Conservation (phyloP, 2,888 invertebrate species). For the Coremacera marginata region DNA sequence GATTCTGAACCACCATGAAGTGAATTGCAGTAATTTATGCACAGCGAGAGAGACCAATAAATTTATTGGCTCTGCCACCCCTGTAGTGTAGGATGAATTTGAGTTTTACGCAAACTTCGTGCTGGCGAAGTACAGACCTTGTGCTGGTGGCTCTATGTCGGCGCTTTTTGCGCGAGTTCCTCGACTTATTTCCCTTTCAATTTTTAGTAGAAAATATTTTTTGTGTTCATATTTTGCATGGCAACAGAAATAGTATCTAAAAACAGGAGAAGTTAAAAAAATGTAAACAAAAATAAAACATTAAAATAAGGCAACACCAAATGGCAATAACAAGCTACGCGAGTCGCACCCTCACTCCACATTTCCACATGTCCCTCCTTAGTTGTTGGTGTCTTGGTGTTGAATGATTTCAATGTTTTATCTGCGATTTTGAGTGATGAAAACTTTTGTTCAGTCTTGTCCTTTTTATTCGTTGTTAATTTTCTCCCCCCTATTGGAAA, state of each 20-base stretch:
- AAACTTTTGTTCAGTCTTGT: too few relatives aligned
- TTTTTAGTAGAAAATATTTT: not conserved
- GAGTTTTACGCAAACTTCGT: too few relatives aligned
- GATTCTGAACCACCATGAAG: not conserved
- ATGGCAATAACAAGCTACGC: not conserved
- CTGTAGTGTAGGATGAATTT: not conserved
- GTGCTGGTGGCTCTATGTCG: not conserved
- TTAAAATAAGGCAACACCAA: not conserved
- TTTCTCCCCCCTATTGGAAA: too few relatives aligned
- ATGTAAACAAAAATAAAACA: not conserved
- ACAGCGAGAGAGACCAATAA: slow-evolving; percentile 1
- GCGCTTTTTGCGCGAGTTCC: not conserved
- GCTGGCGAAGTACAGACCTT: too few relatives aligned
- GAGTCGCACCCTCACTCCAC: too few relatives aligned
- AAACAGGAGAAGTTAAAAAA: not conserved
- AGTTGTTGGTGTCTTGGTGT: too few relatives aligned
- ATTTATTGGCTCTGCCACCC: not conserved
- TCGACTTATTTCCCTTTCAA: not conserved
- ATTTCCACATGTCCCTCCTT: too few relatives aligned
- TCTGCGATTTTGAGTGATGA: too few relatives aligned
- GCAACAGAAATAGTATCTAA: not conserved
- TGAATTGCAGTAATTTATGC: slow-evolving; percentile 20
- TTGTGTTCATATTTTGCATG: not conserved
- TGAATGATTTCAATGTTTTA: too few relatives aligned
- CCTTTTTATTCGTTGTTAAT: too few relatives aligned